Evolutionary conservation across 2,113 vertebrate species (phyloP).

Genomic region (Erythrocercus mccallii): DNA sequence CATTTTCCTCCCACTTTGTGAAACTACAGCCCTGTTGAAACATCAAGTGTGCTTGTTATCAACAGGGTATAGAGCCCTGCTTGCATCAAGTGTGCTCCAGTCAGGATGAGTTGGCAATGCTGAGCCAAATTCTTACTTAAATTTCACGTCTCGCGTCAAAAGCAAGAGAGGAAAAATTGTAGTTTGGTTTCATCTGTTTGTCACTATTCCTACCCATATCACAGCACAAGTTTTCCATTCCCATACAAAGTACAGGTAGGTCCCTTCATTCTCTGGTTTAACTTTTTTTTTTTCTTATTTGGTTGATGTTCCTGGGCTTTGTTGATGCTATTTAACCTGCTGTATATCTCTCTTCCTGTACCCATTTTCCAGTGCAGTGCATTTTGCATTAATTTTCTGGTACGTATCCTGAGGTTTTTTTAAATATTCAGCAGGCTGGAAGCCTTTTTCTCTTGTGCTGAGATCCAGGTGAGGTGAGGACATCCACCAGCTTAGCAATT

Average conservation of each 20-base stretch:
- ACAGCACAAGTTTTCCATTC: neutral
- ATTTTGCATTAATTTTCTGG: neutral
- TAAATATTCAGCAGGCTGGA: neutral
- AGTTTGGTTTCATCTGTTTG: neutral
- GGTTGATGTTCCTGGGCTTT: neutral
- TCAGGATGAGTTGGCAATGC: neutral
- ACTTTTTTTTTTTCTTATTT: neutral
- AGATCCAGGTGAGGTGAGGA: neutral
- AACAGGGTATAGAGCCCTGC: neutral
- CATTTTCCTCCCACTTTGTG: neutral
- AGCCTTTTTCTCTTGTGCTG: neutral
- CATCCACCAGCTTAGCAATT: neutral
- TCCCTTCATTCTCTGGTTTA: neutral
- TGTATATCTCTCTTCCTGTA: neutral
- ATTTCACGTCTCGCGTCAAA: neutral
- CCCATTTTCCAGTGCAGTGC: neutral
- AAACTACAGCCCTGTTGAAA: neutral
- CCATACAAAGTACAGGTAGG: neutral
- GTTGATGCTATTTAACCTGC: neutral
- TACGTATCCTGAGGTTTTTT: rapidly evolving
- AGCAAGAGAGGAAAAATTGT: neutral
- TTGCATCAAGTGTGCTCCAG: neutral
- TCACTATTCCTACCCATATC: neutral
- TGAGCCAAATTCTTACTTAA: neutral
- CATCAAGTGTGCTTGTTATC: neutral